phyloP scores from a whole-genome alignment of 1,140 invertebrate genomes.

The Pseudomyrmex concolor region DNA sequence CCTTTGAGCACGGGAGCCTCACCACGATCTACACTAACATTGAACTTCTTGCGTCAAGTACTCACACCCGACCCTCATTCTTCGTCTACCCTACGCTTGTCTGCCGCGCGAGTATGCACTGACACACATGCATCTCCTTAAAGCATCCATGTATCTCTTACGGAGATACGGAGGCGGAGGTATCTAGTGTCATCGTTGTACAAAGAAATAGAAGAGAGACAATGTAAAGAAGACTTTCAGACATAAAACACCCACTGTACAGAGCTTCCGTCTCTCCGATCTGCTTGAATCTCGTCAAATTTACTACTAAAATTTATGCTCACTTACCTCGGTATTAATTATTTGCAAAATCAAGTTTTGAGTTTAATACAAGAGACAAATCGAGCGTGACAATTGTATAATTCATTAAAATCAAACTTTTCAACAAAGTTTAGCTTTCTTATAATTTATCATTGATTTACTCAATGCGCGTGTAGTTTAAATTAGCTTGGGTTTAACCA shows the following conservation, averaged over 20 bases:
- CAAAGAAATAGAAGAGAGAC: slow-evolving; percentile 13
- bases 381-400: background rate
- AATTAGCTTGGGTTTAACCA: background rate
- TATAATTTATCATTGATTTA: background rate
- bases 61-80: slow-evolving; percentile 63
- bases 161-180: slow-evolving; percentile 1
- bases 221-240: slow-evolving; percentile 18
- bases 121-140: slow-evolving; percentile 55
- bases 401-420: background rate
- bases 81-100: slow-evolving; percentile 55
- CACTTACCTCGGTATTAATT: background rate
- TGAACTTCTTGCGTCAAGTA: slow-evolving; percentile 69
- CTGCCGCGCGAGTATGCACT: slow-evolving; percentile 3
- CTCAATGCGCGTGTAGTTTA: too few relatives aligned
- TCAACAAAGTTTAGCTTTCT: background rate
- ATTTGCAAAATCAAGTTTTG: background rate
- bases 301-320: slow-evolving; percentile 33
- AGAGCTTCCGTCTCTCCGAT: background rate
- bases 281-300: slow-evolving; percentile 51
- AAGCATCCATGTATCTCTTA: slow-evolving; percentile 38
- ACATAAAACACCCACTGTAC: too few relatives aligned
- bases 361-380: background rate
- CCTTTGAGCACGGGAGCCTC: slow-evolving; percentile 65
- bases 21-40: slow-evolving; percentile 74
- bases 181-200: slow-evolving; percentile 9